A percentile compares a stretch with the other conserved stretches of the same genome.
phyloP scores from a whole-genome alignment of 2,888 invertebrate genomes.

The Blastobasis adustella region DNA sequence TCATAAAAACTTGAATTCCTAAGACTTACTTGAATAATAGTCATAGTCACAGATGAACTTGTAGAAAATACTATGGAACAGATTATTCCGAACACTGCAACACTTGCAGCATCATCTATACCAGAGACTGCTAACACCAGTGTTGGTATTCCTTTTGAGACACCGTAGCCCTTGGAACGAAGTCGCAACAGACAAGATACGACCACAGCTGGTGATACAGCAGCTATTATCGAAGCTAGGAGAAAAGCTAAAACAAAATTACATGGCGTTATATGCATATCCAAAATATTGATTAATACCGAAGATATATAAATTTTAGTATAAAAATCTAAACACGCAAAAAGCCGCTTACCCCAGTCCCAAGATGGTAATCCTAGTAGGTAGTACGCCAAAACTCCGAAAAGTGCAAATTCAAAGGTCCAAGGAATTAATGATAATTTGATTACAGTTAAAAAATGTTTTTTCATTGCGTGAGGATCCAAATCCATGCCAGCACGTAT shows the following conservation, averaged over 20 bases:
- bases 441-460: slow-evolving; percentile 81
- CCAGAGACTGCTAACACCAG: slow-evolving; percentile 91
- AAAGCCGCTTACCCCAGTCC: slow-evolving; percentile 71
- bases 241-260: slow-evolving; percentile 70
- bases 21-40: slow-evolving; percentile 22
- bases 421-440: slow-evolving; percentile 88
- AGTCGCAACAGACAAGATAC: slow-evolving; percentile 89
- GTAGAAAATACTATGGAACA: slow-evolving; percentile 84
- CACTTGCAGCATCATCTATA: slow-evolving; percentile 91
- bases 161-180: slow-evolving; percentile 85
- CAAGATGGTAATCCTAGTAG: slow-evolving; percentile 81
- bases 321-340: too few relatives aligned
- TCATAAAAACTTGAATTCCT: neutral
- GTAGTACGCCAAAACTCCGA: slow-evolving; percentile 77
- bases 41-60: slow-evolving; percentile 74
- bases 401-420: slow-evolving; percentile 79
- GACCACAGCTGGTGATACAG: slow-evolving; percentile 93
- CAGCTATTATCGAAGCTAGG: slow-evolving; percentile 85
- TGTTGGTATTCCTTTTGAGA: slow-evolving; percentile 91
- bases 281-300: too few relatives aligned
- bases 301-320: too few relatives aligned
- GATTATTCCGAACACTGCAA: slow-evolving; percentile 88
- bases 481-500: slow-evolving; percentile 90
- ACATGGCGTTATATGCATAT: too few relatives aligned
- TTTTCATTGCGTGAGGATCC: slow-evolving; percentile 84